phyloP scores from a whole-genome alignment of 2,888 invertebrate genomes.

The Erebia epiphron region DNA sequence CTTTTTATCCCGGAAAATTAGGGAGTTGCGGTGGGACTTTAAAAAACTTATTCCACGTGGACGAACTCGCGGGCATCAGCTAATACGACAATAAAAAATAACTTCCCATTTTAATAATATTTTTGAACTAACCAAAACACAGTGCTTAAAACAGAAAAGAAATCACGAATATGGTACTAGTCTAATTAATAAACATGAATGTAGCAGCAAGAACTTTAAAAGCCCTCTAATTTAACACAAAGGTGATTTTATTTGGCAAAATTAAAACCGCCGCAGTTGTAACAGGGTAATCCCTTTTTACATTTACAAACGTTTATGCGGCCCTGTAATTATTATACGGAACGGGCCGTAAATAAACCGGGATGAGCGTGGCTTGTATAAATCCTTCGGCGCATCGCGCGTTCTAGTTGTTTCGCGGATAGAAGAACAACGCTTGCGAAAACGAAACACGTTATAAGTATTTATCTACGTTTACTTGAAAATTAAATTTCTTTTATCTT shows the following conservation, averaged over 20 bases:
- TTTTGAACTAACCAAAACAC: too few relatives aligned
- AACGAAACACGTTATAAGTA: constrained; percentile 70
- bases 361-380: constrained; percentile 79
- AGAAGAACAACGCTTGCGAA: constrained; percentile 77
- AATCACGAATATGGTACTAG: too few relatives aligned
- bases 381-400: constrained; percentile 72
- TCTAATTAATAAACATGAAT: too few relatives aligned
- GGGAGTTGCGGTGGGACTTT: too few relatives aligned
- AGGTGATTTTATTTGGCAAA: constrained; percentile 50
- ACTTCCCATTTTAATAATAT: too few relatives aligned
- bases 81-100: too few relatives aligned
- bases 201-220: neutral
- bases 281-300: constrained; percentile 69
- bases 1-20: too few relatives aligned
- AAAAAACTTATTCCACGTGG: too few relatives aligned
- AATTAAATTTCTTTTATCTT: constrained; percentile 44
- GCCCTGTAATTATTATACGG: constrained; percentile 76
- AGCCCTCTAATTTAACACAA: constrained; percentile 17
- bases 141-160: too few relatives aligned
- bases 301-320: constrained; percentile 72
- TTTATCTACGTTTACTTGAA: constrained; percentile 47
- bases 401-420: constrained; percentile 76
- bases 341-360: constrained; percentile 77
- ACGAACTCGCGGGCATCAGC: too few relatives aligned
- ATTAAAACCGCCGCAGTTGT: constrained; percentile 59